Evolutionary conservation across 2,113 vertebrate species (phyloP), one percentile per base, ranked within the genome.

Genomic region (Corythaeola cristata): DNA sequence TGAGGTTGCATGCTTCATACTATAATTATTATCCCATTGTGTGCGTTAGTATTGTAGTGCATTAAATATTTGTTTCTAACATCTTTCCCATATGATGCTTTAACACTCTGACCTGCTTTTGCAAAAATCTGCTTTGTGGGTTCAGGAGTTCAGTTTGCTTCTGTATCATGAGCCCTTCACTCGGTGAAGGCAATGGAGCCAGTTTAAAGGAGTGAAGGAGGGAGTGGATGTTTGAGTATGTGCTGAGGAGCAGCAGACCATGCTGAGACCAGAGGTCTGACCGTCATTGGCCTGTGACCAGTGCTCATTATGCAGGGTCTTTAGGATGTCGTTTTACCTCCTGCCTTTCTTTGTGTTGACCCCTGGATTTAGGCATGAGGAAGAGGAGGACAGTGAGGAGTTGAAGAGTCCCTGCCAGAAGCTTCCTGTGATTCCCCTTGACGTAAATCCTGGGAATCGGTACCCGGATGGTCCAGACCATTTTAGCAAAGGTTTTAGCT

Each of bases 251-350:
- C 62, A 16, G 19, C 9, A 24, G 23, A 27, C 19, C 1, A 8
- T 15, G 11, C 15, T 1, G 5, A 32, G 44, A 66, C 24, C 45
- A 62, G 68, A 41, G 35, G 55, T 77, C 33, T 32, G 35, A 22
- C 11, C 30, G 24, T 20, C 11, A 30, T 9, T 41, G 56, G 33
- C 18, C 32, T 35, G 19, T 35, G 60, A 12, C 44, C 1, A 0
- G 0, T 14, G 5, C 33, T 47, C 5, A 1, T 35, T 81, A 11
- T 2, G 4, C 23, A 35, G 1, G n/a, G 15, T 50, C 45, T 72
- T 75, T 4, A 47, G 37, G 35, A 22, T 47, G 19, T 9, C n/a
- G 10, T 6, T 73, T 66, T 50, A 27, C 32, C 44, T 44, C 3
- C 2, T 47, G 50, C 30, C 55, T 64, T 52, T 56, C 13, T 24